These are phyloP conservation scores for Gallirallus australis DNA, from an alignment of 2,797 vertebrate genomes.

Conservation along the genomic window DNA sequence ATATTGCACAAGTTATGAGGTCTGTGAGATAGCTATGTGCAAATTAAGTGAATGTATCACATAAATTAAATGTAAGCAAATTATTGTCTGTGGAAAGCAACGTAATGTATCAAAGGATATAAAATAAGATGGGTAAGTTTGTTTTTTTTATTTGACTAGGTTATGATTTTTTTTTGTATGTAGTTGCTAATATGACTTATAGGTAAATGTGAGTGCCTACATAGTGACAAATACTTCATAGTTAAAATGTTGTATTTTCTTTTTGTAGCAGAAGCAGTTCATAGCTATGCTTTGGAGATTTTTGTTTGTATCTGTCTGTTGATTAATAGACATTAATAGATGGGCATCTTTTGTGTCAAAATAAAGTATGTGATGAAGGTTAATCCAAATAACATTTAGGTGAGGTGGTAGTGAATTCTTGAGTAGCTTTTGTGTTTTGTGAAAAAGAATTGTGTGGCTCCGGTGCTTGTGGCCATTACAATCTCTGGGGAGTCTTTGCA, in stretches of 20 bases:
- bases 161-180: not conserved
- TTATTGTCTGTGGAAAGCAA: not conserved
- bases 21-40: not conserved
- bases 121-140: not conserved
- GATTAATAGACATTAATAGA: not conserved
- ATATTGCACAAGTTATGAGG: not conserved
- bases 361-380: not conserved
- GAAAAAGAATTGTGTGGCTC: not conserved
- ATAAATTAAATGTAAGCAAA: not conserved
- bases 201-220: not conserved
- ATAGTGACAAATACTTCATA: not conserved
- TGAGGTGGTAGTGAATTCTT: not conserved
- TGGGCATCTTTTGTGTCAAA: not conserved
- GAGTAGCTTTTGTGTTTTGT: not conserved
- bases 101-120: not conserved
- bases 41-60: not conserved
- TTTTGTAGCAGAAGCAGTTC: not conserved
- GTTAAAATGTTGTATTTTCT: not conserved
- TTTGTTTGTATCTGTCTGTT: not conserved
- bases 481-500: not conserved
- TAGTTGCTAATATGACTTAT: not conserved
- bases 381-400: not conserved
- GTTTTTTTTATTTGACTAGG: not conserved
- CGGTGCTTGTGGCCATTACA: not conserved
- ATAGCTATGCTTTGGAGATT: not conserved